phyloP scores from a whole-genome alignment of 1,140 invertebrate species.

The Orchesella cincta region DNA sequence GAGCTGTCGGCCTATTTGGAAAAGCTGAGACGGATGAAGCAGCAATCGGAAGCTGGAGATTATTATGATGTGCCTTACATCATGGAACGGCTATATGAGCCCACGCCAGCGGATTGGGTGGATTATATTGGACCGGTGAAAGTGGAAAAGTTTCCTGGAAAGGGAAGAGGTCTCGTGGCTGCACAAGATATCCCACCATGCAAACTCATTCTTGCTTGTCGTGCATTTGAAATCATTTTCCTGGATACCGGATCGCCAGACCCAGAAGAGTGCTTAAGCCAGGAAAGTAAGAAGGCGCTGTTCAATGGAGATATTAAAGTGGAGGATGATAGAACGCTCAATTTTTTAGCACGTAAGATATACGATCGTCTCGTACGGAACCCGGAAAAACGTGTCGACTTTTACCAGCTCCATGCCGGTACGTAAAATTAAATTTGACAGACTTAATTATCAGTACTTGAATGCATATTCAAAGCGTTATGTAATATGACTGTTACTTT shows the following conservation, averaged over 20 bases:
- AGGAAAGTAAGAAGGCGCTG: not conserved
- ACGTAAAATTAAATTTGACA: not conserved
- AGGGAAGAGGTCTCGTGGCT: slow-evolving; percentile 15
- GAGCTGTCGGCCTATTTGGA: not conserved
- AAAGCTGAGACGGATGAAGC: slow-evolving; percentile 3
- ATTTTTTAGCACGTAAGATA: not conserved
- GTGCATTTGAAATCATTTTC: slow-evolving; percentile 23
- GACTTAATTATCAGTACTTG: not conserved
- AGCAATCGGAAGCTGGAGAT: not conserved
- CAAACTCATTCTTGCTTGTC: not conserved
- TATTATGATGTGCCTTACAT: not conserved
- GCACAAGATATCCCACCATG: not conserved
- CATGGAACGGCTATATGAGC: not conserved
- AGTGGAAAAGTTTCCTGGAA: not conserved
- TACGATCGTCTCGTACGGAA: not conserved
- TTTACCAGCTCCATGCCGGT: slow-evolving; percentile 19
- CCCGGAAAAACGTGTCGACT: not conserved
- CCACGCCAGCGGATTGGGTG: not conserved
- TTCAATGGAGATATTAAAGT: not conserved
- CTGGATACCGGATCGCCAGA: not conserved
- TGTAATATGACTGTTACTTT: too few relatives aligned
- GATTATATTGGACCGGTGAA: slow-evolving; percentile 1
- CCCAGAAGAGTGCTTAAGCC: not conserved
- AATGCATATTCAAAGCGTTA: not conserved
- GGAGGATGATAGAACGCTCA: slow-evolving; percentile 8